phyloP scores from a whole-genome alignment of 2,888 invertebrate species.

The Scrobipalpa atriplicella region DNA sequence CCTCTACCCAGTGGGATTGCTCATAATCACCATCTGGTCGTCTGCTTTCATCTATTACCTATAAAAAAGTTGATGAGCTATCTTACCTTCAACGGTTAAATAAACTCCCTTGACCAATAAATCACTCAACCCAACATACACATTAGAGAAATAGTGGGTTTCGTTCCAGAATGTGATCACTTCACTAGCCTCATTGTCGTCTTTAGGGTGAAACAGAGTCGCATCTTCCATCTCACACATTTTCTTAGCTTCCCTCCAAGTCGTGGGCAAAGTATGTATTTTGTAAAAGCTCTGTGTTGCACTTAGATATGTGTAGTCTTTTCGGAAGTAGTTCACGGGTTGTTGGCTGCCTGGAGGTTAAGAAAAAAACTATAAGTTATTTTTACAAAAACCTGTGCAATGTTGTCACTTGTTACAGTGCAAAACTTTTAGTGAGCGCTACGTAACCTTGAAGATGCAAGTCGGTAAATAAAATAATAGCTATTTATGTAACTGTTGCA shows the following conservation, averaged over 20 bases:
- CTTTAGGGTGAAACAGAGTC: constrained; percentile 38
- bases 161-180: constrained; percentile 7
- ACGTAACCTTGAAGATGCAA: too few species aligned
- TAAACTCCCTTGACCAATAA: constrained; percentile 12
- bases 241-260: constrained; percentile 37
- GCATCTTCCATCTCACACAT: constrained; percentile 38
- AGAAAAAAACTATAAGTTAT: too few species aligned
- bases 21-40: too few species aligned
- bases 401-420: too few species aligned
- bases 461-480: too few species aligned
- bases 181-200: constrained; percentile 32
- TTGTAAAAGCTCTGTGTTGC: constrained; percentile 34
- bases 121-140: constrained; percentile 8
- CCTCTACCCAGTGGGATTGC: too few species aligned
- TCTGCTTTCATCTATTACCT: too few species aligned
- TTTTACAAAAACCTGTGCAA: too few species aligned
- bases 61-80: too few species aligned
- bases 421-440: too few species aligned
- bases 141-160: neutral
- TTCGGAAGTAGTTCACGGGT: constrained; percentile 34
- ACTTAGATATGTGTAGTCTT: constrained; percentile 38
- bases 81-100: constrained; percentile 18
- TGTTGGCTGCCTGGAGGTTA: constrained; percentile 28
- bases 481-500: too few species aligned
- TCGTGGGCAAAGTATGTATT: constrained; percentile 36